phyloP scores from a whole-genome alignment of 2,113 vertebrate species.

The Aegotheles bennettii region DNA sequence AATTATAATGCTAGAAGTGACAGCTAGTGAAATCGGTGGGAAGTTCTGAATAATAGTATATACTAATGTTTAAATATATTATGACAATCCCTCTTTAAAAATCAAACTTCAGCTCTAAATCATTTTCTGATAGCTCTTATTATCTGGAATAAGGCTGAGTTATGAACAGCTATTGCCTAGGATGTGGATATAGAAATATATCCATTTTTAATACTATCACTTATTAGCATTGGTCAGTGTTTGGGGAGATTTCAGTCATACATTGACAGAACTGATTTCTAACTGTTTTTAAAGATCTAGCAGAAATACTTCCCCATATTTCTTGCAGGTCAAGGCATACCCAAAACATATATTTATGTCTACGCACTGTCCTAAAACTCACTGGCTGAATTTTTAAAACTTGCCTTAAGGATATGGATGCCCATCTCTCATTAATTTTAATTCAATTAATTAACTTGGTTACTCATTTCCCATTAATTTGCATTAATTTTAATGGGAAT shows the following conservation, averaged over 20 bases:
- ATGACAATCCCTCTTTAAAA: constrained; percentile 38
- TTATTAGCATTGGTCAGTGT: not conserved
- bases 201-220: not conserved
- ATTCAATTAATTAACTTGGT: constrained; percentile 55
- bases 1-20: constrained; percentile 10
- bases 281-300: not conserved
- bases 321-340: not conserved
- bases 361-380: not conserved
- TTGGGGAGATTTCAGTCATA: not conserved
- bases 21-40: constrained; percentile 3
- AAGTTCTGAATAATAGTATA: constrained; percentile 19
- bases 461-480: constrained; percentile 43
- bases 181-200: not conserved
- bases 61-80: constrained; percentile 22
- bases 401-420: constrained; percentile 40
- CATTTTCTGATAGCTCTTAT: constrained; percentile 3
- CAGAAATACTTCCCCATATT: not conserved
- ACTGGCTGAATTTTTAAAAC: not conserved
- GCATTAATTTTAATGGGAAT: constrained; percentile 51
- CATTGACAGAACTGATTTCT: not conserved
- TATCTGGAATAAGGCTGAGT: constrained; percentile 1
- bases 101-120: constrained; percentile 42
- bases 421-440: constrained; percentile 56
- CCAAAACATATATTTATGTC: not conserved
- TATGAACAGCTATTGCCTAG: not conserved